Evolutionary conservation across 2,888 invertebrate species (phyloP), one percentile per base, ranked within the genome.

Genomic region (Synanthedon tipuliformis): DNA sequence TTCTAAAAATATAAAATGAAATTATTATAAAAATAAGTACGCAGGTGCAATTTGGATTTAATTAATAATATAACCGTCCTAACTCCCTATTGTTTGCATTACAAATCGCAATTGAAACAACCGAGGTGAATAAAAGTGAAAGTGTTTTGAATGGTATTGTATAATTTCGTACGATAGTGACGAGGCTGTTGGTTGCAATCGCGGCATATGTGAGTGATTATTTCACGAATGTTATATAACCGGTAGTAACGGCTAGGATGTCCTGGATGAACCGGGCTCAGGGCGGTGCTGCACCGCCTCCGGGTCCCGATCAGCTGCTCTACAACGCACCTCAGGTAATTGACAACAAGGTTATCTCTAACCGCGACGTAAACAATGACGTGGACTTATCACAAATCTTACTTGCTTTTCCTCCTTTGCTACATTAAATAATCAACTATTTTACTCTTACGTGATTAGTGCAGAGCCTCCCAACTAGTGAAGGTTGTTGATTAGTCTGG

Each of bases 201-300:
- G 67, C 61, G 78, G 69, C 84, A 77, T 86, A 87, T 83, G 86
- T 71, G 73, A 74, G 61, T 69, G 61, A 62, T 57, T 66, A 61
- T 64, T 64, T 68, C 57, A 69, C 75, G 74, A 78, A 82, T 82
- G 87, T 88, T 87, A 87, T 84, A 79, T 87, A 87, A 88, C 78
- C 61, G 68, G 68, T 68, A 65, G 65, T 76, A 78, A 69, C 58
- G 58, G 59, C 60, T 62, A 71, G 65, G 62, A 88, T 88, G 88
- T 88, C 88, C 73, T 88, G 88, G 88, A 82, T 77, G 78, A 84
- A 85, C 69, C 78, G 83, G 69, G 64, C 68, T 57, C 69, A 63
- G 56, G 71, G 57, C 68, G 75, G 72, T 65, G 76, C 62, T 62
- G 73, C 69, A 63, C 73, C 62, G 63, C 71, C 56, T 64, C 51